Percentiles rank a stretch among this genome's conserved stretches.
These are phyloP conservation scores for Cephus pygmeus DNA, from an alignment of 2,888 invertebrate genomes.

Conservation along the genomic window DNA sequence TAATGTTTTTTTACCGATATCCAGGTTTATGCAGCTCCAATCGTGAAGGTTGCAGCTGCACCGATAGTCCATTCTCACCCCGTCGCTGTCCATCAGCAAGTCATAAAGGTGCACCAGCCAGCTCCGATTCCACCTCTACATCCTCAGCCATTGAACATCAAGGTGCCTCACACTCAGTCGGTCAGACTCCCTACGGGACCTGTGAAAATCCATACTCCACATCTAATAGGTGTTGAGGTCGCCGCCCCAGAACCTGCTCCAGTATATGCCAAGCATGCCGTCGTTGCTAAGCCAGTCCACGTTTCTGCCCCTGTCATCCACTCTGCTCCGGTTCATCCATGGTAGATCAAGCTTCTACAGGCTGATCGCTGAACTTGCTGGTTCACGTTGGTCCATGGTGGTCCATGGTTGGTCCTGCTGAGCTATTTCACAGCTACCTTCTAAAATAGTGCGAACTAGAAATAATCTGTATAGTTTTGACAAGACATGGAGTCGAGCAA, in stretches of 20 bases:
- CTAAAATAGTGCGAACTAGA: not conserved
- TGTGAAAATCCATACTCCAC: constrained; percentile 66
- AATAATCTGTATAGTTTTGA: not conserved
- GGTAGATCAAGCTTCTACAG: constrained; percentile 21
- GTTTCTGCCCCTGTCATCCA: constrained; percentile 36
- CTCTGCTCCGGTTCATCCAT: constrained; percentile 12
- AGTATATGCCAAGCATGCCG: constrained; percentile 68
- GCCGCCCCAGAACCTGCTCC: constrained; percentile 68
- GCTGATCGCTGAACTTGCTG: constrained; percentile 32
- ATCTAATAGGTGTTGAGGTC: constrained; percentile 70
- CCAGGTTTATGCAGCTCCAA: not conserved
- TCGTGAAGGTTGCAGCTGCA: too few relatives aligned
- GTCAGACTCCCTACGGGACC: constrained; percentile 50
- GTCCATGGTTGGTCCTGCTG: constrained; percentile 44
- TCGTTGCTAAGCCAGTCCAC: constrained; percentile 67
- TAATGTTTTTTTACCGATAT: not conserved
- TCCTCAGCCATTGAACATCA: constrained; percentile 57
- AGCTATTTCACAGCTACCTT: not conserved
- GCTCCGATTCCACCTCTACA: constrained; percentile 56
- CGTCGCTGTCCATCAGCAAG: constrained; percentile 9
- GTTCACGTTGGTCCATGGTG: constrained; percentile 23
- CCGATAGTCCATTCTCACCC: not conserved
- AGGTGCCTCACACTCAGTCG: constrained; percentile 47
- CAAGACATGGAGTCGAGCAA: not conserved
- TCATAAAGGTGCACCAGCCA: constrained; percentile 51